Base-by-base conservation (phyloP, 2,888 invertebrate species). In the Bhutanitis thaidina region DNA sequence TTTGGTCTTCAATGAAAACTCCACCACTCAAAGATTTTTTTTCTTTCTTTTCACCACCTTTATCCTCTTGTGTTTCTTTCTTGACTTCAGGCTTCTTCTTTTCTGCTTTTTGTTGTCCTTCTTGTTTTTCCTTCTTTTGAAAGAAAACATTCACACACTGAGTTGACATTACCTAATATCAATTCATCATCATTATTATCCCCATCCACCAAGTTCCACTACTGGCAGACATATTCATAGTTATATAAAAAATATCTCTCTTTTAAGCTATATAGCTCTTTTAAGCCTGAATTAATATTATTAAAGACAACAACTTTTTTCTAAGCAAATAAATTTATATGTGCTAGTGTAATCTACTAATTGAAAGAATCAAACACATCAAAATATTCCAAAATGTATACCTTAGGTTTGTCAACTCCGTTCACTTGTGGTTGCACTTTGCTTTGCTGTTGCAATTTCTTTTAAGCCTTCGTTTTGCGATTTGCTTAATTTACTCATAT, bases 1-100 rank as follows among this genome's bases (percentile, higher is more conserved):
- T 93, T 0, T 96, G 20, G 58, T 98, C 98, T 71, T 96, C 94
- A 56, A 96, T 81, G 53, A 92, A 86, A 0, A 97, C 93, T 29
- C 97, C 97, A n/a, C 96, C 96, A 55, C 92, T 90, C 7, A 95
- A 61, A 0, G 83, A 74, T 59, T 90, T 91, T 76, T 92, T 93
- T 60, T 91, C 75, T 76, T 73, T 87, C 61, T 89, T 88, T 1
- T 83, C 88, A 5, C 25, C 44, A 13, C 36, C 32, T 38, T 43
- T 40, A 36, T 57, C 62, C 7, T 75, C 80, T 46, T 65, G 66
- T 7, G 71, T 67, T 54, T 75, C 66, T 38, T 63, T 62, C 30
- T 58, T 55, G 15, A 38, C 43, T 45, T 83, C 77, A 27, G 61
- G 70, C 59, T 80, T 80, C 58, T 85, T 80, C 53, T 89, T 78